Evolutionary conservation across 2,797 vertebrate species (phyloP), one percentile per base, ranked within the genome.

Genomic region (Mus spretus): DNA sequence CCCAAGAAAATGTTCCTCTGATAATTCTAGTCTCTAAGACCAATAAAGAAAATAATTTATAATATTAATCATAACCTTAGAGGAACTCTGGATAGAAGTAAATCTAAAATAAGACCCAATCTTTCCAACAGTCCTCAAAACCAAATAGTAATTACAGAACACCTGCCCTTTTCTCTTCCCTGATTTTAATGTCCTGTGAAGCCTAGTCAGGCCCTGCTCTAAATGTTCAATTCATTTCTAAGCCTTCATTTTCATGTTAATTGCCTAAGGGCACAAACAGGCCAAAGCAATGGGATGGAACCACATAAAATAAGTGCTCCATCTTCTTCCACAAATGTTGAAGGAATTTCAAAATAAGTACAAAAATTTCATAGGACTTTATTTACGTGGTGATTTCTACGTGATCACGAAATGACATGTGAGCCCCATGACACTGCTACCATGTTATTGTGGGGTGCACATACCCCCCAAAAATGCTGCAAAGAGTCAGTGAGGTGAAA

Each of bases 211-310:
- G 22, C 31, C 70, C 70, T 17, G 40, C 55, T 90, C 59, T 91
- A 94, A 85, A 96, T 65, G 78, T 44, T 93, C 75, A 92, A 20
- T 67, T 96, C 61, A 92, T 95, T 92, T 77, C 91, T 92, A 92
- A 94, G 82, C 63, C 37, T 91, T 96, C 26, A 85, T 81, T 95
- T 95, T 93, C 88, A 97, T 65, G 37, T 93, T 95, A 94, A 90
- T 59, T 94, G 63, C 40, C 91, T 26, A 63, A 2, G 65, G 8
- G 22, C 81, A 97, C 86, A 89, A 80, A 95, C 22, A 93, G 31
- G 37, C 2, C 80, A 91, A 93, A 81, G 77, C 77, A 95, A 93
- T 67, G 28, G 53, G 44, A 94, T 17, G 6, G 57, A 91, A 88
- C 40, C 92, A 93, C n/a, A 82, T 85, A 90, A 91, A 91, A 22